A percentile compares a stretch with the other conserved stretches of the same genome.
Conservation (phyloP, 2,797 vertebrate species). For the Decapterus maruadsi region DNA sequence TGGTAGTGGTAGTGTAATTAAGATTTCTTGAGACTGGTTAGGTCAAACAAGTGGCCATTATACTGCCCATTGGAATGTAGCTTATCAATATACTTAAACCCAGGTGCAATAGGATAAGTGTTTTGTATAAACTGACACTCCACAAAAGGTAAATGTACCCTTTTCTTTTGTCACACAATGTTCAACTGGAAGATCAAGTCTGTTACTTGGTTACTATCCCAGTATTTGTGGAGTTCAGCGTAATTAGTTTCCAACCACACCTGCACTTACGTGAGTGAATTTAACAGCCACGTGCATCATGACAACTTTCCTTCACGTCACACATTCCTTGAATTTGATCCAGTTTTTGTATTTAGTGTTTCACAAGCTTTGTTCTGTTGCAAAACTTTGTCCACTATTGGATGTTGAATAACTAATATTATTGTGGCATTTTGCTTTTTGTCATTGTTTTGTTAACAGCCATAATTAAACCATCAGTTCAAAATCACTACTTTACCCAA, state of each 20-base stretch:
- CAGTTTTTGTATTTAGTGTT: slow-evolving; percentile 16
- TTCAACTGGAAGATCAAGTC: background rate
- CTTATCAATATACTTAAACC: background rate
- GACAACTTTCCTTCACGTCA: slow-evolving; percentile 46
- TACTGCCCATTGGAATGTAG: background rate
- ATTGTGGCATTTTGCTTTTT: slow-evolving; percentile 3
- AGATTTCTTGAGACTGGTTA: background rate
- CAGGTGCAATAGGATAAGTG: background rate
- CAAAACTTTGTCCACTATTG: slow-evolving; percentile 13
- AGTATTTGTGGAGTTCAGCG: background rate
- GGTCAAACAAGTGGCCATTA: background rate
- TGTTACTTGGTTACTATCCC: background rate
- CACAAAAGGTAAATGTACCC: background rate
- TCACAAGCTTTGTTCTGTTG: slow-evolving; percentile 23
- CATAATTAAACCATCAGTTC: background rate
- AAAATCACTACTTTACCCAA: background rate
- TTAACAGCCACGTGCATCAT: slow-evolving; percentile 8
- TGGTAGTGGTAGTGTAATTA: background rate
- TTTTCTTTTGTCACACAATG: background rate
- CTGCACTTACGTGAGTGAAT: background rate
- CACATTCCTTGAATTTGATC: slow-evolving; percentile 47
- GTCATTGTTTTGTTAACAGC: slow-evolving; percentile 19
- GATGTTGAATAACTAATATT: background rate
- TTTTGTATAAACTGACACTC: background rate
- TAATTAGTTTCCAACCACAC: slow-evolving; percentile 38